These are phyloP conservation scores for Holocentrus rufus DNA, from an alignment of 2,797 vertebrate species.

Conservation along the genomic window DNA sequence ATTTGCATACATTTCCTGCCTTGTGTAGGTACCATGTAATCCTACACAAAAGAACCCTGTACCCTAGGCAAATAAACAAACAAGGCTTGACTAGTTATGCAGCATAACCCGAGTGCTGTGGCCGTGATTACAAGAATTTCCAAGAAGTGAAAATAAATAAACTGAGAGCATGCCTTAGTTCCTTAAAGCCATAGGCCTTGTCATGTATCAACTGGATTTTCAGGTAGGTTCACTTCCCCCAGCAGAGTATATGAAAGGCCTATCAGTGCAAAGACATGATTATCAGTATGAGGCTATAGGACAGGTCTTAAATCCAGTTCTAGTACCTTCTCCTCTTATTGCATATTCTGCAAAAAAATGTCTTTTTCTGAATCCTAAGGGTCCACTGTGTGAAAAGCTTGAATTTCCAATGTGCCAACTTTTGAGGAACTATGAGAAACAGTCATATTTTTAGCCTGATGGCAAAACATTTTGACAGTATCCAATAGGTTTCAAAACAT, in stretches of 20 bases:
- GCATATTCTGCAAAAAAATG: too few relatives aligned
- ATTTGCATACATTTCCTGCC: background rate
- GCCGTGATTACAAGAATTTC: background rate
- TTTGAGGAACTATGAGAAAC: too few relatives aligned
- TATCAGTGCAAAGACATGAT: background rate
- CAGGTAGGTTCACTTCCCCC: conserved; percentile 31
- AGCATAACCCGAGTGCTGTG: background rate
- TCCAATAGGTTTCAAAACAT: too few relatives aligned
- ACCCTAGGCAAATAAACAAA: background rate
- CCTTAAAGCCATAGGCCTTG: background rate
- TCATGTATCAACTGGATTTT: conserved; percentile 28
- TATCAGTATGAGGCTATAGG: background rate
- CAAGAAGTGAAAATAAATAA: background rate
- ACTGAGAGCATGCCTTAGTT: background rate
- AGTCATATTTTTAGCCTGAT: too few relatives aligned
- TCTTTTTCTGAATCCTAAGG: background rate
- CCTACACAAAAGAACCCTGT: background rate
- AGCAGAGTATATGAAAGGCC: conserved; percentile 2
- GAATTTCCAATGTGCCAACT: too few relatives aligned
- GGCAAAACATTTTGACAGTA: too few relatives aligned
- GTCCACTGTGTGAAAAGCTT: too few relatives aligned
- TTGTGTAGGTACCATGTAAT: background rate
- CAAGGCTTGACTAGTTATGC: background rate
- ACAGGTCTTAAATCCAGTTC: background rate
- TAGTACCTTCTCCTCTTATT: background rate